Conservation (phyloP, 2,113 vertebrate genomes). For the Aythya baeri region DNA sequence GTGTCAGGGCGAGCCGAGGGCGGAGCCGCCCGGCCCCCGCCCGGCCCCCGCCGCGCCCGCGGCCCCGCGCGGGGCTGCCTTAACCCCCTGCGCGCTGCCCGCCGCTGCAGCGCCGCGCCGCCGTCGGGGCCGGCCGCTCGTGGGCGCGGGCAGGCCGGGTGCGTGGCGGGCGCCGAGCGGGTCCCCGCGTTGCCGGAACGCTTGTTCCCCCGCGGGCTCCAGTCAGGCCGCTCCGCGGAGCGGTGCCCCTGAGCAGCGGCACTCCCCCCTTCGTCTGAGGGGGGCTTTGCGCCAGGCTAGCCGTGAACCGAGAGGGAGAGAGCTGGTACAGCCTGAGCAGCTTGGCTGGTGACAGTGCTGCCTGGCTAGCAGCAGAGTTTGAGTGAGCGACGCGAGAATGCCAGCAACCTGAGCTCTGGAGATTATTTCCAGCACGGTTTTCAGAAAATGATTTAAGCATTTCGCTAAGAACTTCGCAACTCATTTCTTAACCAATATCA, state of each 20-base stretch:
- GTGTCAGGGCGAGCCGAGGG: slow-evolving; percentile 23
- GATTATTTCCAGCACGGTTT: not conserved
- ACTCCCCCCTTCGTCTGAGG: not conserved
- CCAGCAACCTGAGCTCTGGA: not conserved
- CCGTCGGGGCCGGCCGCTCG: too few relatives aligned
- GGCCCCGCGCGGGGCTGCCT: not conserved
- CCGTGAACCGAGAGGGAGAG: too few relatives aligned
- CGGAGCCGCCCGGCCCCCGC: slow-evolving; percentile 33
- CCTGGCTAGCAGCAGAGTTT: not conserved
- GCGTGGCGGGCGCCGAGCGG: fast-evolving
- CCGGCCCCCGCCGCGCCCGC: not conserved
- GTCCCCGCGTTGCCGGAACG: fast-evolving
- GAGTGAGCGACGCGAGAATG: not conserved
- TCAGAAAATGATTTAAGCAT: not conserved
- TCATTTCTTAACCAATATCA: not conserved
- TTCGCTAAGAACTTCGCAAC: not conserved
- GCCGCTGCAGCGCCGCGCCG: too few relatives aligned
- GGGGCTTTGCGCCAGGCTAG: too few relatives aligned
- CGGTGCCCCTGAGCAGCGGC: not conserved
- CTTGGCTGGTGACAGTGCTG: not conserved
- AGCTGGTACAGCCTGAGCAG: not conserved
- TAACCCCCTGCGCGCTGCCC: slow-evolving; percentile 25
- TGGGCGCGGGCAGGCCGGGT: fast-evolving
- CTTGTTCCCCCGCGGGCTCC: fast-evolving
- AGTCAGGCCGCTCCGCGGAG: not conserved